Base-by-base conservation (phyloP, 1,140 invertebrate species). In the Formica exsecta region DNA sequence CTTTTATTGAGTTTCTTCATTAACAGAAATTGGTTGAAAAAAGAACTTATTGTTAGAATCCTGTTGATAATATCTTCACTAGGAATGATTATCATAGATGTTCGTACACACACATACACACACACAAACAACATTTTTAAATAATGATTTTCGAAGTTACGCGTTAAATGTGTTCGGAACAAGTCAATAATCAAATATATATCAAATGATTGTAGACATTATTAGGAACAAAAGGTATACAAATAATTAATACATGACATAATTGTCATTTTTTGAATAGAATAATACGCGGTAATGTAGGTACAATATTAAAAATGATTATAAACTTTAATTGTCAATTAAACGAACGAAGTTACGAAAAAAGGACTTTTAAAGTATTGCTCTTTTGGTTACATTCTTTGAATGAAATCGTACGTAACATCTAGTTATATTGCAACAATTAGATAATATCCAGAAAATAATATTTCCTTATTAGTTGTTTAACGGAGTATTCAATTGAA, bases 171-270 rank as follows among this genome's bases (percentile, higher is more conserved):
- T 83, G 68, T 83, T 83, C 79, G 41, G 13, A 61, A 70, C 36
- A 61, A 73, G 79, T 73, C 54, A 83, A 83, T 83, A 74, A 83
- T 83, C 54, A 83, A 83, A 83, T 83, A 2, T 48, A 73, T 44
- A 57, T 73, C 51, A 83, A 74, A 74, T 6, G 73, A 32, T 73
- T 73, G 25, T 81, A 81, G 64, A 36, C 5, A n/a, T 16, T n/a
- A 44, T n/a, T 79, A 81, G 3, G 7, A 32, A 81, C 11, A 62
- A 73, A 16, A 29, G 22, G 1, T 29, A 1, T 54, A 32, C 32
- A 59, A 36, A 73, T 54, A 7, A 57, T 7, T 57, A 74, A 74
- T 36, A 61, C 9, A 36, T 29, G 19, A 68, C 25, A 51, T 68
- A 44, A 44, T 54, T 9, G 16, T 22, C n/a, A 57, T 54, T 70